Conservation (phyloP, 2,113 vertebrate genomes). For the Tursiops truncatus region DNA sequence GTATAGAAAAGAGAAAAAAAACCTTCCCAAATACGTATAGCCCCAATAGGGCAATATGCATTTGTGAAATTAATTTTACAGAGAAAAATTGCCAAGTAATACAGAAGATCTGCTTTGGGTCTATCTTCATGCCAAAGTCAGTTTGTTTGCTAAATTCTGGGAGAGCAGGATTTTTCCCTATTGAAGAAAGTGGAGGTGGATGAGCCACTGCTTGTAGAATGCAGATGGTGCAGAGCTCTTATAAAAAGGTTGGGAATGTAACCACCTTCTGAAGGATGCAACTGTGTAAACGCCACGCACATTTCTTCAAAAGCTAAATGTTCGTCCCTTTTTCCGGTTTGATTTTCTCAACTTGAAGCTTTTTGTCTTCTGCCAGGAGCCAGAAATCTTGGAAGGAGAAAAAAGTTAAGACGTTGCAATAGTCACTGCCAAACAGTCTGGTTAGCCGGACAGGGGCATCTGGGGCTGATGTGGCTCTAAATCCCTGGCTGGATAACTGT, state of each 20-base stretch:
- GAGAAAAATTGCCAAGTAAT: neutral
- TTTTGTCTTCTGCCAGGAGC: constrained; percentile 24
- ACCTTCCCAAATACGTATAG: neutral
- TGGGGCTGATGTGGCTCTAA: neutral
- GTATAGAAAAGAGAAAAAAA: neutral
- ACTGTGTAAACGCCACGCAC: neutral
- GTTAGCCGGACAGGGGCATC: neutral
- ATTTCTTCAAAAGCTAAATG: constrained; percentile 9
- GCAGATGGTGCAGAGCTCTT: neutral
- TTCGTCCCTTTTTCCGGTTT: neutral
- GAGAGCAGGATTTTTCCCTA: neutral
- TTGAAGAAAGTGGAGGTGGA: neutral
- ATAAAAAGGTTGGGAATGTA: neutral
- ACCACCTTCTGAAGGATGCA: neutral
- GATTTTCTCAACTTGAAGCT: constrained; percentile 40
- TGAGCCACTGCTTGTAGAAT: neutral
- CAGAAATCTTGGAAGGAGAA: neutral
- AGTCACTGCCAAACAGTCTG: neutral
- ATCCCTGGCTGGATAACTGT: neutral
- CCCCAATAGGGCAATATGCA: neutral
- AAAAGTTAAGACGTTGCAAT: neutral
- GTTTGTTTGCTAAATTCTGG: too few relatives aligned
- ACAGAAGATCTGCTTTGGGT: neutral
- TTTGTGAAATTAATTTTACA: constrained; percentile 12
- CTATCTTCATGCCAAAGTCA: neutral